Evolutionary conservation across 2,113 vertebrate genomes (phyloP).

Genomic region (Platysternon megacephalum): DNA sequence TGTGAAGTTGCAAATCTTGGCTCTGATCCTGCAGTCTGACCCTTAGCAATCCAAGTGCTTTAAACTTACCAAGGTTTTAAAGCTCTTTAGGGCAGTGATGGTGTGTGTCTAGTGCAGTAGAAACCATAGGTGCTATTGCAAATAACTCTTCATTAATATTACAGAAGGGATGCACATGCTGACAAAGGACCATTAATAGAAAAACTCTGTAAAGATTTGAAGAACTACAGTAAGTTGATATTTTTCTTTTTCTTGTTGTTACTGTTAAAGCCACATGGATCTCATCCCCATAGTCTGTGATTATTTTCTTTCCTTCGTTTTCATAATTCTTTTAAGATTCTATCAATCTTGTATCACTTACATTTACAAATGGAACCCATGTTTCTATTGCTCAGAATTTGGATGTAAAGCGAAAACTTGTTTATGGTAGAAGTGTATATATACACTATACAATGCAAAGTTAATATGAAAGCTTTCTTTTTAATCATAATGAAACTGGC

Average conservation of each 20-base stretch:
- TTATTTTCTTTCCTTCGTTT: not conserved
- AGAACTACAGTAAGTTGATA: constrained; percentile 76
- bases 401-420: not conserved
- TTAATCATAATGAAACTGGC: not conserved
- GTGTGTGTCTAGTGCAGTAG: not conserved
- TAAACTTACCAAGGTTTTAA: not conserved
- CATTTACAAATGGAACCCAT: not conserved
- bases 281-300: not conserved
- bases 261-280: not conserved
- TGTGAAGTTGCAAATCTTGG: not conserved
- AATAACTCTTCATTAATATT: constrained; percentile 49
- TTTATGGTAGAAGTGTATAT: not conserved
- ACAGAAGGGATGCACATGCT: constrained; percentile 57
- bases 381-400: not conserved
- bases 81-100: not conserved
- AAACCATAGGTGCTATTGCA: not conserved
- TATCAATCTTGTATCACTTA: not conserved
- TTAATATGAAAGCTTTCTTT: not conserved
- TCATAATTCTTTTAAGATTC: not conserved
- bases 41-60: not conserved
- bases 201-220: constrained; percentile 67
- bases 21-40: not conserved
- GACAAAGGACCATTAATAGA: constrained; percentile 46
- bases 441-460: too few relatives aligned
- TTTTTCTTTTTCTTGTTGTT: constrained; percentile 13